These are phyloP conservation scores for Cephonodes hylas DNA, from an alignment of 2,888 invertebrate genomes.

Conservation along the genomic window DNA sequence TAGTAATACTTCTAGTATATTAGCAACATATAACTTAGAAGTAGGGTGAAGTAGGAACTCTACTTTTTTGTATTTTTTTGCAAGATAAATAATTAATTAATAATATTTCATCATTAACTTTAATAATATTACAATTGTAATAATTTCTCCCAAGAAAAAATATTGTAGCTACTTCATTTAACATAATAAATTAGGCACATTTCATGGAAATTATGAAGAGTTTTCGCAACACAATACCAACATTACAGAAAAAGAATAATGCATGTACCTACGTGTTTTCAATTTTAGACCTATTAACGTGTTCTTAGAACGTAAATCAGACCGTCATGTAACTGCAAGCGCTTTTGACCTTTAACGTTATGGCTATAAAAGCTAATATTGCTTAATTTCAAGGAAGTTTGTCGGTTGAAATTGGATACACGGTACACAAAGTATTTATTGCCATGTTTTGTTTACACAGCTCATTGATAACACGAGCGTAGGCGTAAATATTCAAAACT, in stretches of 20 bases:
- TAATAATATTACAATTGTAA: no score
- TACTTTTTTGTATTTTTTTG: no score
- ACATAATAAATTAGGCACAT: no score
- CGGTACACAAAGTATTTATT: constrained; percentile 15
- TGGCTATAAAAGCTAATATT: neutral
- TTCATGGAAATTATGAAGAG: neutral
- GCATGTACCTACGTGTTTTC: constrained; percentile 22
- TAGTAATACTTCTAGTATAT: no score
- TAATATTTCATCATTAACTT: no score
- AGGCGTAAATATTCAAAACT: neutral
- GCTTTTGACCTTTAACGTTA: neutral
- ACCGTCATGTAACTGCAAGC: neutral
- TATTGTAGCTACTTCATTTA: no score
- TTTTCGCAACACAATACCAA: neutral
- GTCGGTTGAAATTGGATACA: constrained; percentile 3
- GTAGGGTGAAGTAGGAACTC: no score
- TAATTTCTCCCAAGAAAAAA: no score
- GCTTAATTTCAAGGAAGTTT: neutral
- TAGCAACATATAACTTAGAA: no score
- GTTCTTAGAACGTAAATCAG: constrained; percentile 6
- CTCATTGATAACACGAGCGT: constrained; percentile 15
- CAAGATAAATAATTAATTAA: no score
- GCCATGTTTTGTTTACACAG: constrained; percentile 23
- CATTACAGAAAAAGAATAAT: neutral
- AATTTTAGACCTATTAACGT: constrained; percentile 33